Evolutionary conservation across 2,113 vertebrate species (phyloP), one percentile per base, ranked within the genome.

Genomic region (Salvator merianae): DNA sequence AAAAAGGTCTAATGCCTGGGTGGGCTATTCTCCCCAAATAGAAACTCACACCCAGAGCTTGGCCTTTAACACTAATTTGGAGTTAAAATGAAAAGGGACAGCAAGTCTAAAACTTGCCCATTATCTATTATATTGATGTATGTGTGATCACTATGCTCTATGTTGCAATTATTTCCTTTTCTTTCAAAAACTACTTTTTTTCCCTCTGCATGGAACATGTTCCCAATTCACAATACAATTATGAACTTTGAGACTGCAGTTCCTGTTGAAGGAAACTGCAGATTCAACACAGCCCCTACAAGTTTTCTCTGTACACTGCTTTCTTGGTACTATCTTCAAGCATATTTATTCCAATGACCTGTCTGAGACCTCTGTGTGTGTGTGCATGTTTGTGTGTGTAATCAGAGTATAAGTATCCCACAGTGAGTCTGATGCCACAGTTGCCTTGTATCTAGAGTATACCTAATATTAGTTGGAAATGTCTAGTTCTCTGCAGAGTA

Each of bases 401-500:
- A 91, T 93, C 93, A n/a, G n/a, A 93, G 66, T 70, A 87, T 84
- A 40, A 84, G 84, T 75, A 26, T 87, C 90, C 89, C 88, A 89
- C 90, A 87, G 90, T 75, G 84, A 55, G 30, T 90, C 84, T 91
- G 84, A 91, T 90, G 90, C 40, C 82, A 50, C 72, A 84, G 84
- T 86, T 68, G 80, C 68, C 87, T 88, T 91, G 63, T 76, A 86
- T 85, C 83, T 91, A 38, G 84, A 90, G 84, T 32, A 92, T 87
- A 62, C 90, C 79, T 87, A 73, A 80, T 43, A 87, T 88, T 73
- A 87, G 81, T 63, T 79, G 83, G 86, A 92, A 92, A 91, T 79
- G 20, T 88, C 86, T 89, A 78, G 65, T 92, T 91, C 43, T 80
- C 82, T 50, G 50, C 78, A 78, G 82, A 78, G 78, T 71, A 47